These are phyloP conservation scores for Drosophila seguyi DNA, from an alignment of 1,140 invertebrate genomes.

Conservation along the genomic window DNA sequence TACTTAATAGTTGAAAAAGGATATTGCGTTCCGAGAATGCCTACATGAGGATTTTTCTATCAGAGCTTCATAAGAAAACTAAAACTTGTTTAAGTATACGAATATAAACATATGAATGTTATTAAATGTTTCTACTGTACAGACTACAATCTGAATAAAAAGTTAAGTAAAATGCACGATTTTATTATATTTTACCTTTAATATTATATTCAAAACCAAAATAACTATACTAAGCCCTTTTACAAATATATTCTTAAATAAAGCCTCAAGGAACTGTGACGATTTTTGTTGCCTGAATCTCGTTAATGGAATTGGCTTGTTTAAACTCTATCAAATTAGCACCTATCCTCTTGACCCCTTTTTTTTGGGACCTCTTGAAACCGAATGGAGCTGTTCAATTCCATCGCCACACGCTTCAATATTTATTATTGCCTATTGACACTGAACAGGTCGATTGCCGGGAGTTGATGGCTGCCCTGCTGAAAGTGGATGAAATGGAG, in stretches of 20 bases:
- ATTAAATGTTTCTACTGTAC: no score
- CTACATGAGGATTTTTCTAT: background rate
- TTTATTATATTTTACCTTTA: no score
- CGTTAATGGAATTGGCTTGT: slow-evolving; percentile 48
- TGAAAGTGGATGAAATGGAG: slow-evolving; percentile 27
- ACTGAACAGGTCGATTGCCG: slow-evolving; percentile 51
- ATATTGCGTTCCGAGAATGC: background rate
- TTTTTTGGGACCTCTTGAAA: slow-evolving; percentile 16
- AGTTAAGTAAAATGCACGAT: no score
- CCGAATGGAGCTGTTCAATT: slow-evolving; percentile 24
- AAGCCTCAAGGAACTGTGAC: background rate
- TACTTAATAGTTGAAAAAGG: no score
- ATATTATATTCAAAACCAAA: background rate
- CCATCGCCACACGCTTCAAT: slow-evolving; percentile 36
- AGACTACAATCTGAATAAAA: no score
- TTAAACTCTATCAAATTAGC: slow-evolving; percentile 48
- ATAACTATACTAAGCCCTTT: background rate
- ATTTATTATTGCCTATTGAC: slow-evolving; percentile 71
- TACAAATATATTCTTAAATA: background rate
- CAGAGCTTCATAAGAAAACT: no score
- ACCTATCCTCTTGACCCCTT: slow-evolving; percentile 33
- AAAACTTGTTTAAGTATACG: no score
- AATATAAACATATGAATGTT: no score
- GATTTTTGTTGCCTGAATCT: background rate
- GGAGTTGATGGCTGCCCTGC: slow-evolving; percentile 29